Conservation (phyloP, 2,797 vertebrate species). For the Hylomyscus alleni region DNA sequence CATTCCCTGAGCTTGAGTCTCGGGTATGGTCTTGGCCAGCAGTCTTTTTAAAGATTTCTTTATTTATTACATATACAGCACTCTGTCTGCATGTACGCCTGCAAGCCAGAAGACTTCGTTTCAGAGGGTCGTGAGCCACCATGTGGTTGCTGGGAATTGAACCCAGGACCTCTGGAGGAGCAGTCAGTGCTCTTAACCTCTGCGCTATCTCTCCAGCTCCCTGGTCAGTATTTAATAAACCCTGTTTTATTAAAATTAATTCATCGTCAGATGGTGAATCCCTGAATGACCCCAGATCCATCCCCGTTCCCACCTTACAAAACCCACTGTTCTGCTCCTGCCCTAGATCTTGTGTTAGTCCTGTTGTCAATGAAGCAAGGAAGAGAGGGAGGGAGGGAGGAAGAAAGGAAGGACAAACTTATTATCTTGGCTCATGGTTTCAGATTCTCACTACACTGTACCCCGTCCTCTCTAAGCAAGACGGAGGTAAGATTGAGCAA, state of each 20-base stretch:
- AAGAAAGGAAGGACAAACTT: neutral
- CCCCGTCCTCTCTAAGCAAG: too few relatives aligned
- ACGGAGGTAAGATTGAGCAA: neutral
- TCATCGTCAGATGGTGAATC: neutral
- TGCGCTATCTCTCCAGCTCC: neutral
- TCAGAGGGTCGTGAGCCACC: neutral
- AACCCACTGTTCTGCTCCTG: neutral
- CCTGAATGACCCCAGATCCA: neutral
- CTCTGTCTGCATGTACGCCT: neutral
- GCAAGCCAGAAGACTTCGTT: neutral
- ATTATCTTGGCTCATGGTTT: neutral
- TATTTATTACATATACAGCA: neutral
- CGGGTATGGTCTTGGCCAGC: neutral
- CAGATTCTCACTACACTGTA: neutral
- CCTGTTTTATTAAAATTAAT: neutral
- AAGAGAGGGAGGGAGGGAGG: neutral
- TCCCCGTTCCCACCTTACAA: neutral
- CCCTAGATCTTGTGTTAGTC: neutral
- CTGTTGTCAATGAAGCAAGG: neutral
- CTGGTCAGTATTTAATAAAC: neutral
- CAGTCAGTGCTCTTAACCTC: neutral
- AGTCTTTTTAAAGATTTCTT: neutral
- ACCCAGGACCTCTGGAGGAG: neutral
- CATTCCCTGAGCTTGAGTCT: neutral
- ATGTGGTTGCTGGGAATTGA: neutral